These are phyloP conservation scores for Oryzias dopingdopingensis DNA, from an alignment of 2,797 vertebrate genomes.

Conservation along the genomic window DNA sequence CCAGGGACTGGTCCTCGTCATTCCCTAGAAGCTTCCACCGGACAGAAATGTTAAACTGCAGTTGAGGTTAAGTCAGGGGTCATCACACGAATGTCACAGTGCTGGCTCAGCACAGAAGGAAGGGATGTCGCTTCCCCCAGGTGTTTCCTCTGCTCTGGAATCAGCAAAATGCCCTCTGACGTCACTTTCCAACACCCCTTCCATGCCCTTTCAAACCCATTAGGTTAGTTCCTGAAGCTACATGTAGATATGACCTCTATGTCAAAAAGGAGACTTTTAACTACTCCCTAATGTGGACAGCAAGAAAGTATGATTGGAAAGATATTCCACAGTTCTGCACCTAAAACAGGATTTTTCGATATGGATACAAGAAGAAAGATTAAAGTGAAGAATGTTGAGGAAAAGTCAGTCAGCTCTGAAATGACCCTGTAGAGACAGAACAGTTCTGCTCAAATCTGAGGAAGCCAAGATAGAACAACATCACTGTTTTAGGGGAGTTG, in stretches of 20 bases:
- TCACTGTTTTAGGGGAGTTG: constrained; percentile 36
- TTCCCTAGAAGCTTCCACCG: neutral
- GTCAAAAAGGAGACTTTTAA: constrained; percentile 18
- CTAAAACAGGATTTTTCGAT: constrained; percentile 1
- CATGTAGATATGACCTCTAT: constrained; percentile 34
- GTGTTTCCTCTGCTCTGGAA: constrained; percentile 70
- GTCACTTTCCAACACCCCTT: constrained; percentile 40
- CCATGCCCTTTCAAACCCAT: constrained; percentile 17
- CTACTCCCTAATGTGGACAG: constrained; percentile 19
- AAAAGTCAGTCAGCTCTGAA: constrained; percentile 4
- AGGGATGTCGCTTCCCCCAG: constrained; percentile 61
- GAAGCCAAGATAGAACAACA: constrained; percentile 30
- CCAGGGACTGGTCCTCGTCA: constrained; percentile 7
- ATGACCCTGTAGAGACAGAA: constrained; percentile 28
- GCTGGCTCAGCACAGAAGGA: constrained; percentile 19
- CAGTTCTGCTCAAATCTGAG: constrained; percentile 49
- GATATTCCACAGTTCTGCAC: neutral
- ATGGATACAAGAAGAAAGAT: constrained; percentile 6
- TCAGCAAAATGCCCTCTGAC: constrained; percentile 44
- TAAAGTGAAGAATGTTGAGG: constrained; percentile 2
- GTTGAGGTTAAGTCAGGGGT: neutral
- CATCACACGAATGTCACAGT: constrained; percentile 23
- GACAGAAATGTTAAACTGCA: constrained; percentile 5
- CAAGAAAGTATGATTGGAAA: constrained; percentile 20
- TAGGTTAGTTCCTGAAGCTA: constrained; percentile 13